Percentiles rank a stretch among this genome's conserved stretches.
Conservation (phyloP, 1,140 invertebrate genomes). For the Asbolus verrucosus region DNA sequence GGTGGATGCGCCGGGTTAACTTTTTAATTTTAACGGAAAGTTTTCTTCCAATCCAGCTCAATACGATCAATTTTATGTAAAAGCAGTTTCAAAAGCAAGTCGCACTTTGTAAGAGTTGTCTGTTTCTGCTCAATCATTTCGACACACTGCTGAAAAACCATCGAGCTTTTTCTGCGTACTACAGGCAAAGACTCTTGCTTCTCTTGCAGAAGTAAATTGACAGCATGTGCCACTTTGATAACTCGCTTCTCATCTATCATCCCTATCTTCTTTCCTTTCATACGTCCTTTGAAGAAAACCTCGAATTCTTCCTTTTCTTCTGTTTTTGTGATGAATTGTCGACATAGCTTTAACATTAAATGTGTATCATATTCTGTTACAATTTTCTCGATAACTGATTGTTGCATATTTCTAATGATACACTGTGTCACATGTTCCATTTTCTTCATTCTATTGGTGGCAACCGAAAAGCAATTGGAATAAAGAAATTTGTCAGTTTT, state of each 20-base stretch:
- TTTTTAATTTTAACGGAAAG: too few species aligned
- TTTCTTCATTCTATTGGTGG: background rate
- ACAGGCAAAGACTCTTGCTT: background rate
- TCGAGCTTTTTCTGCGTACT: too few species aligned
- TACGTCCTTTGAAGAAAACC: slow-evolving; percentile 3
- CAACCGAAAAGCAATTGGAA: background rate
- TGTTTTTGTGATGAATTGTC: background rate
- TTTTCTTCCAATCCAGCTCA: too few species aligned
- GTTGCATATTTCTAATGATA: background rate
- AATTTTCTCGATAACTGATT: background rate
- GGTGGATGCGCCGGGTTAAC: too few species aligned
- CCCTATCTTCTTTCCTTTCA: background rate
- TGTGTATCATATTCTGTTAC: background rate
- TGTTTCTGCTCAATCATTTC: background rate
- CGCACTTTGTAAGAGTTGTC: background rate
- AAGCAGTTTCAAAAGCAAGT: background rate
- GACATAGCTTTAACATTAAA: background rate
- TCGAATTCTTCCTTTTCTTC: background rate
- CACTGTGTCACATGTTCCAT: slow-evolving; percentile 1
- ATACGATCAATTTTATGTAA: background rate
- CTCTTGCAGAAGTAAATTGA: background rate
- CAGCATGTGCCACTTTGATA: background rate
- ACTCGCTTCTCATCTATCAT: background rate
- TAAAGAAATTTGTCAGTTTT: slow-evolving; percentile 12
- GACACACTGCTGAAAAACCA: too few species aligned